Evolutionary conservation across 1,140 invertebrate genomes (phyloP).

Genomic region (Oncopodura yosiiana): DNA sequence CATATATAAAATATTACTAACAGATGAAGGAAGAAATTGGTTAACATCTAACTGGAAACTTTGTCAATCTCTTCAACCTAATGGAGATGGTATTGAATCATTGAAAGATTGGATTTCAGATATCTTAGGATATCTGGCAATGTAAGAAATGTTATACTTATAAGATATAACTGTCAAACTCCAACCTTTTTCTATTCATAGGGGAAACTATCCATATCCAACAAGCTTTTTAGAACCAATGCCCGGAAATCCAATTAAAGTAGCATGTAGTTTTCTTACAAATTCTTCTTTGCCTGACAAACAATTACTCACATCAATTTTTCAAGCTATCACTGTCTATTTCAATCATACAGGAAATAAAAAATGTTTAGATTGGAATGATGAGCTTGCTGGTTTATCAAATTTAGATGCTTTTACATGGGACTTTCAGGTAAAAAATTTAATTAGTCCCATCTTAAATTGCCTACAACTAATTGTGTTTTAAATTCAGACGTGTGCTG

Average conservation of each 20-base stretch:
- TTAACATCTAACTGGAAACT: conserved; percentile 60
- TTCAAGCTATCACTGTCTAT: conserved; percentile 59
- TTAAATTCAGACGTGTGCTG: conserved; percentile 65
- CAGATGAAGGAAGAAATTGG: conserved; percentile 56
- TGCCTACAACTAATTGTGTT: neutral
- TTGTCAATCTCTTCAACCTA: conserved; percentile 56
- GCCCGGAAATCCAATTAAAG: conserved; percentile 70
- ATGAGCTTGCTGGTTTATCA: conserved; percentile 43
- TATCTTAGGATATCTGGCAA: conserved; percentile 59
- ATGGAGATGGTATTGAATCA: conserved; percentile 34
- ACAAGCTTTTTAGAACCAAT: conserved; percentile 67
- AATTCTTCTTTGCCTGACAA: conserved; percentile 43
- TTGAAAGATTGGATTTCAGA: conserved; percentile 56
- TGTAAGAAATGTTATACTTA: conserved; percentile 57
- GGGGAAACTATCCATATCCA: conserved; percentile 86
- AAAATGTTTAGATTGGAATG: conserved; percentile 52
- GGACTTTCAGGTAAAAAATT: conserved; percentile 55
- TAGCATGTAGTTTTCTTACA: conserved; percentile 48
- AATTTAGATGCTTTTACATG: conserved; percentile 60
- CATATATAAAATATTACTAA: too few relatives aligned
- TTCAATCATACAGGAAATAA: conserved; percentile 66
- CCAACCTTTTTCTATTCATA: conserved; percentile 55
- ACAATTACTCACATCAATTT: conserved; percentile 52
- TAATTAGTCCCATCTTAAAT: neutral
- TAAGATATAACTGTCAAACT: conserved; percentile 43